phyloP scores from a whole-genome alignment of 2,113 vertebrate species.

The Bubo scandiacus region DNA sequence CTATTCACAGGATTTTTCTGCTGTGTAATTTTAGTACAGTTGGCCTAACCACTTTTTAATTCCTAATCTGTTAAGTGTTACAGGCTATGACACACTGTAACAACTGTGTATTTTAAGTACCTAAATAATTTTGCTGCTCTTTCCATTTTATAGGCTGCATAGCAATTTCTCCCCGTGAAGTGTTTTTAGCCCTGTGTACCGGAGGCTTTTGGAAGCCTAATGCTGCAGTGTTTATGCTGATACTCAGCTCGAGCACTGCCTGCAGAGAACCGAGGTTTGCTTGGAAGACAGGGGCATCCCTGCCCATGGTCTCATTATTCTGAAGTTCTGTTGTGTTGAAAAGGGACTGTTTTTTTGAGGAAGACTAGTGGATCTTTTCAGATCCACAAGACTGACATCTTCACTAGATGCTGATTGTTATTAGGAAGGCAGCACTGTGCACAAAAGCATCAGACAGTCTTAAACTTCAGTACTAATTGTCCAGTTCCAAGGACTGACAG shows the following conservation, averaged over 20 bases:
- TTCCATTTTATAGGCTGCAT: background rate
- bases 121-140: background rate
- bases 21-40: background rate
- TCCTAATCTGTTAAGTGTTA: background rate
- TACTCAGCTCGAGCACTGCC: background rate
- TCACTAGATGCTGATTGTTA: background rate
- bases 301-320: background rate
- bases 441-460: background rate
- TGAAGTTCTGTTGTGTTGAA: background rate
- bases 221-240: no score
- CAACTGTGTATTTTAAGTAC: background rate
- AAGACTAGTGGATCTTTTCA: background rate
- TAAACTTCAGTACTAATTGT: background rate
- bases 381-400: background rate
- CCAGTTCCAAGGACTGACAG: background rate
- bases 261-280: background rate
- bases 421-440: background rate
- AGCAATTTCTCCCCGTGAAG: background rate
- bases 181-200: background rate
- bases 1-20: background rate
- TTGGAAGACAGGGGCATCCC: background rate
- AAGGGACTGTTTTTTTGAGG: background rate
- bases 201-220: no score
- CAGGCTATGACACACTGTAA: background rate
- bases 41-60: background rate